These are phyloP conservation scores for Oithona nana DNA, from an alignment of 2,888 invertebrate species.

Conservation along the genomic window DNA sequence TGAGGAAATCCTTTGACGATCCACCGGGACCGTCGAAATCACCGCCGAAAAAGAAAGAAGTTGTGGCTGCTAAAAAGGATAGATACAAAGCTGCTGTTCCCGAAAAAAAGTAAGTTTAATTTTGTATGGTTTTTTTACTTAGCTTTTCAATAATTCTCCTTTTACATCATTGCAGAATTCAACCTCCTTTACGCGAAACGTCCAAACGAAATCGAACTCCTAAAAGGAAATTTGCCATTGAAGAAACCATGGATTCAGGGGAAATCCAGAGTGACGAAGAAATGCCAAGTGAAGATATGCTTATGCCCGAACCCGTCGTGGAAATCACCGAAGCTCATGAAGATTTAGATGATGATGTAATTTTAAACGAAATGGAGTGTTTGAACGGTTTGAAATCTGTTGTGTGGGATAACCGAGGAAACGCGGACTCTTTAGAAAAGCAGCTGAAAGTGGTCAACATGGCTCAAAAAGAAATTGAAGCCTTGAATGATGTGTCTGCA, in stretches of 20 bases:
- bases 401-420: background rate
- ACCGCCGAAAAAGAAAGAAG: too few relatives aligned
- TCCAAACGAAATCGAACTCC: background rate
- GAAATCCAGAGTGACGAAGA: background rate
- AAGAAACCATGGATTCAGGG: background rate
- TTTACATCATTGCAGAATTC: too few relatives aligned
- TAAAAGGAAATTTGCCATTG: background rate
- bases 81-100: too few relatives aligned
- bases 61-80: too few relatives aligned
- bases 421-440: background rate
- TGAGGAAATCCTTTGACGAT: too few relatives aligned
- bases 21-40: too few relatives aligned
- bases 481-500: background rate
- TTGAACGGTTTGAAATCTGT: background rate
- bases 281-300: background rate
- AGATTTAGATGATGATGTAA: background rate
- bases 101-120: too few relatives aligned
- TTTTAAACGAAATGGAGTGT: background rate
- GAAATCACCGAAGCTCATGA: background rate
- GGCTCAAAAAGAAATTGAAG: background rate
- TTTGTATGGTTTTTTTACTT: too few relatives aligned
- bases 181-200: background rate
- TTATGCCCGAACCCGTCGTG: background rate
- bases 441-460: background rate
- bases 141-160: too few relatives aligned